A percentile compares a stretch with the other conserved stretches of the same genome.
These are phyloP conservation scores for Gnatocerus cornutus DNA, from an alignment of 2,888 invertebrate genomes.

Conservation along the genomic window DNA sequence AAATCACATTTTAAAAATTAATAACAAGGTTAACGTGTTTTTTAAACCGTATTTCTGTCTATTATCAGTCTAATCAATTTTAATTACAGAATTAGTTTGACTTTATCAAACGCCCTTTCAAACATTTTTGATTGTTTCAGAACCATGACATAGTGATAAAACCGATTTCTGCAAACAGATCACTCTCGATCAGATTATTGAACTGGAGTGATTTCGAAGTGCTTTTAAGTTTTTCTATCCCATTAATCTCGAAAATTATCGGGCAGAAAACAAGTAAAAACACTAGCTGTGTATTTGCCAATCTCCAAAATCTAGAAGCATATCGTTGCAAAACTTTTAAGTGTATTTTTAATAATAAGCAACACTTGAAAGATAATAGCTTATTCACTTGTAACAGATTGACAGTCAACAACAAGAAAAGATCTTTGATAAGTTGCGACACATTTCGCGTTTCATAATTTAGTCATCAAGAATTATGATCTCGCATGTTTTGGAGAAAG, in stretches of 20 bases:
- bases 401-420: constrained; percentile 2
- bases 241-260: not conserved
- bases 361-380: constrained; percentile 19
- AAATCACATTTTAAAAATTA: too few species aligned
- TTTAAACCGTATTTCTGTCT: too few species aligned
- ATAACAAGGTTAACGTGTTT: too few species aligned
- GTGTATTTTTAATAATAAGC: constrained; percentile 15
- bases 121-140: too few species aligned
- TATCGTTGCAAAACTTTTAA: constrained; percentile 21
- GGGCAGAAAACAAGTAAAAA: not conserved
- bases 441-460: constrained; percentile 5
- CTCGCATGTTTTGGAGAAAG: constrained; percentile 3
- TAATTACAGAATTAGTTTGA: too few species aligned
- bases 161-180: not conserved
- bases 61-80: too few species aligned
- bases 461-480: constrained; percentile 5
- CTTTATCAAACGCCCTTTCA: too few species aligned
- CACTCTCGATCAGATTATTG: not conserved
- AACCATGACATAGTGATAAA: too few species aligned
- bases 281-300: not conserved
- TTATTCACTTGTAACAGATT: constrained; percentile 3
- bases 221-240: not conserved
- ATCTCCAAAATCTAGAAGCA: constrained; percentile 19
- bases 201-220: not conserved
- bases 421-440: constrained; percentile 4